Evolutionary conservation across 2,113 vertebrate species (phyloP).

Genomic region (Typhlomys cinereus): DNA sequence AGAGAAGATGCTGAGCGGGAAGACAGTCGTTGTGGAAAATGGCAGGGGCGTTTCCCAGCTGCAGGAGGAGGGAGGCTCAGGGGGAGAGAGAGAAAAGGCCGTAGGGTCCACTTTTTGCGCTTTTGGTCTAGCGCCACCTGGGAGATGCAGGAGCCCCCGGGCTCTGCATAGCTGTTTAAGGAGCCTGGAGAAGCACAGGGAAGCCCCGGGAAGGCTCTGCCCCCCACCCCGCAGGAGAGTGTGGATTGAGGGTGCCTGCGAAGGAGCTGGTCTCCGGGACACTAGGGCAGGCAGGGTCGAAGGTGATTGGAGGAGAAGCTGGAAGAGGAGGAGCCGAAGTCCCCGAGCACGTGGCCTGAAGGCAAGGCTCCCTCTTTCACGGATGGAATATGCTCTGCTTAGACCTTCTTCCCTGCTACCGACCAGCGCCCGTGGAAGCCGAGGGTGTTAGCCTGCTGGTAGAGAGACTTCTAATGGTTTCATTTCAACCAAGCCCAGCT

Average conservation of each 20-base stretch:
- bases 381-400: background rate
- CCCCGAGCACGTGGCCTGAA: background rate
- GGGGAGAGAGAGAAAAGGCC: background rate
- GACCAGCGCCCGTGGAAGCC: background rate
- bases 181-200: background rate
- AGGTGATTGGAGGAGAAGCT: background rate
- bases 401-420: background rate
- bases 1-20: background rate
- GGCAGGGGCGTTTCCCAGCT: background rate
- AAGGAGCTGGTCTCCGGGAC: background rate
- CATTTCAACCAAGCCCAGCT: background rate
- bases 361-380: background rate
- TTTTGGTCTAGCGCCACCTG: background rate
- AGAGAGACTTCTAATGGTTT: background rate
- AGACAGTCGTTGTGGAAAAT: background rate
- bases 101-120: background rate
- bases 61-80: background rate
- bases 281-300: background rate
- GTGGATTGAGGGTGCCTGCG: background rate
- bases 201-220: background rate
- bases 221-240: background rate
- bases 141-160: background rate
- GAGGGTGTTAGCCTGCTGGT: too few species aligned
- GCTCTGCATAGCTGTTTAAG: background rate
- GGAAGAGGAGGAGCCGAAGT: background rate